phyloP scores from a whole-genome alignment of 2,113 vertebrate species.

The Chionomys nivalis region DNA sequence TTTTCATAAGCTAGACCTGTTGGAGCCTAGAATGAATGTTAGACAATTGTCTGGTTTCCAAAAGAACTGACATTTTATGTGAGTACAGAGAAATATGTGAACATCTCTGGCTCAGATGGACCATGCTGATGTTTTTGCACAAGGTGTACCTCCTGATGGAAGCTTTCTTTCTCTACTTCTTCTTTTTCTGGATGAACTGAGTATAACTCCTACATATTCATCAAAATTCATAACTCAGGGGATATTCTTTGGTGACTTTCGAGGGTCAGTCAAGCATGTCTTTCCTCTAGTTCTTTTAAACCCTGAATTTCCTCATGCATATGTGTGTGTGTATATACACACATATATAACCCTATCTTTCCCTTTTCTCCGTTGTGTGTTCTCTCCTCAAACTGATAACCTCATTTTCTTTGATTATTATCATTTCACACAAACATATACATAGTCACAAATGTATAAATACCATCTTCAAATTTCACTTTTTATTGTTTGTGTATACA shows the following conservation, averaged over 20 bases:
- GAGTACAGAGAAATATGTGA: not conserved
- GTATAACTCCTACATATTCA: not conserved
- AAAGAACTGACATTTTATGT: not conserved
- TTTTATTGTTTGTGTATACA: not conserved
- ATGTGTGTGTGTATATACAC: too few relatives aligned
- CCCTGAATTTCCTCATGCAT: too few relatives aligned
- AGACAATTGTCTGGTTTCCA: not conserved
- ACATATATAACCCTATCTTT: not conserved
- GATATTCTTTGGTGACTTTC: too few relatives aligned
- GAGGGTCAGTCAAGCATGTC: not conserved
- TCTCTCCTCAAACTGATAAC: not conserved
- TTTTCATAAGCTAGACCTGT: rapidly evolving
- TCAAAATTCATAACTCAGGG: not conserved
- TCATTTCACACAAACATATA: not conserved
- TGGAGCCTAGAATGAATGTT: not conserved
- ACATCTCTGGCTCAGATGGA: not conserved
- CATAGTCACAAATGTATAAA: not conserved
- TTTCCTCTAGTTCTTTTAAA: too few relatives aligned
- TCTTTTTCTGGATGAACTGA: not conserved
- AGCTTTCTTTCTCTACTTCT: not conserved
- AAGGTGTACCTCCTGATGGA: not conserved
- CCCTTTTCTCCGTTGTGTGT: not conserved
- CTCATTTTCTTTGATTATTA: not conserved
- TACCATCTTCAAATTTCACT: not conserved
- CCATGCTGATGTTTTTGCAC: not conserved